Conservation (phyloP, 2,113 vertebrate genomes). For the Phainopepla nitens region DNA sequence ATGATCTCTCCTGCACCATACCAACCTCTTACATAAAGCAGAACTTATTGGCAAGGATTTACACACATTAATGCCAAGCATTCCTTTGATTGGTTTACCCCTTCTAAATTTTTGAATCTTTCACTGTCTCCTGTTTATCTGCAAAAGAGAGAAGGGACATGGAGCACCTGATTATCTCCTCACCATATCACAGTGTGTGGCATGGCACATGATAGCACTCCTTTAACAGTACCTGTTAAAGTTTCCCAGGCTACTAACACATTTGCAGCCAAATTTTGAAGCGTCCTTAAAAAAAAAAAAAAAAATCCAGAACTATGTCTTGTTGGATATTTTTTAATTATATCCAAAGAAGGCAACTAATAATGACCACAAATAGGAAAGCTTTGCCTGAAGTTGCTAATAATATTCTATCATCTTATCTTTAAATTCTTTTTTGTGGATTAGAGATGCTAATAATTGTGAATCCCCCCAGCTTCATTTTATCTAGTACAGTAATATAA, state of each 20-base stretch:
- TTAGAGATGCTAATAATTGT: slow-evolving; percentile 65
- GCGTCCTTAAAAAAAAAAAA: neutral
- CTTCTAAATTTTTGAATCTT: neutral
- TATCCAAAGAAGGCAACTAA: neutral
- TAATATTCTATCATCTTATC: slow-evolving; percentile 62
- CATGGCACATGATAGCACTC: neutral
- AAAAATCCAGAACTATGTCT: neutral
- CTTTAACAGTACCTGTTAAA: neutral
- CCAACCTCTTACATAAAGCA: neutral
- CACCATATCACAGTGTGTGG: fast-evolving
- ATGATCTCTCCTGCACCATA: neutral
- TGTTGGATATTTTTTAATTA: neutral
- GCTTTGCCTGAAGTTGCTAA: slow-evolving; percentile 28
- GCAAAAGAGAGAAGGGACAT: neutral
- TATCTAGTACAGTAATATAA: slow-evolving; percentile 63
- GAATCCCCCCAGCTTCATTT: slow-evolving; percentile 49
- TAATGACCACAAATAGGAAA: slow-evolving; percentile 11
- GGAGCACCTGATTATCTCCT: neutral
- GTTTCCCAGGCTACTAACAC: neutral
- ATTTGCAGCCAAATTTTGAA: neutral
- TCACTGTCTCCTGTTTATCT: neutral
- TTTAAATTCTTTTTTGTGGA: slow-evolving; percentile 58
- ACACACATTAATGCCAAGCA: neutral
- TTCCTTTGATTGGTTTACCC: neutral
- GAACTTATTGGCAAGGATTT: neutral